Conservation (phyloP, 2,888 invertebrate genomes). For the Sesia bembeciformis region DNA sequence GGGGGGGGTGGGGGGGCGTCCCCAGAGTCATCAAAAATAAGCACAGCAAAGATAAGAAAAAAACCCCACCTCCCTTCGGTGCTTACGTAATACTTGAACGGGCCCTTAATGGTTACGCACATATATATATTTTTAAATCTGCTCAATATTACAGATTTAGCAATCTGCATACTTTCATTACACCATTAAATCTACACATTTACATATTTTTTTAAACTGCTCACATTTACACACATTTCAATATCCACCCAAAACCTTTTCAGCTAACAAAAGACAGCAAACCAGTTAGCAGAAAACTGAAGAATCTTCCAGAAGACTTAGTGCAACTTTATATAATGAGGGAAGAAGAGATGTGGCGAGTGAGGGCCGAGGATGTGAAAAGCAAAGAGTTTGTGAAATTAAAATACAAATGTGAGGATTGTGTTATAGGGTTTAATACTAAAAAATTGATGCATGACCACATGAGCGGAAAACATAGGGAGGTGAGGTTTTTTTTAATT, state of each 20-base stretch:
- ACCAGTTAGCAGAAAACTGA: slow-evolving; percentile 23
- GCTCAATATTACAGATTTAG: too few relatives aligned
- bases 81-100: too few relatives aligned
- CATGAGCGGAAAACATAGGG: slow-evolving; percentile 36
- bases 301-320: slow-evolving; percentile 40
- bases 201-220: too few relatives aligned
- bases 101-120: too few relatives aligned
- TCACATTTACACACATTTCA: too few relatives aligned
- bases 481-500: slow-evolving; percentile 22
- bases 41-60: too few relatives aligned
- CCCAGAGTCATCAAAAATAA: too few relatives aligned
- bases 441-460: slow-evolving; percentile 38
- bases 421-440: slow-evolving; percentile 43
- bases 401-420: slow-evolving; percentile 36
- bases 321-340: slow-evolving; percentile 42
- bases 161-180: too few relatives aligned
- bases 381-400: slow-evolving; percentile 33
- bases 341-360: slow-evolving; percentile 45
- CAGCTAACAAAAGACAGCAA: not conserved
- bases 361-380: slow-evolving; percentile 21
- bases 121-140: too few relatives aligned
- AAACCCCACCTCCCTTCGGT: too few relatives aligned
- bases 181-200: too few relatives aligned
- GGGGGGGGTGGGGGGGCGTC: too few relatives aligned
- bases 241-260: not conserved